Base-by-base conservation (phyloP, 2,113 vertebrate genomes). In the Orthonyx spaldingii region DNA sequence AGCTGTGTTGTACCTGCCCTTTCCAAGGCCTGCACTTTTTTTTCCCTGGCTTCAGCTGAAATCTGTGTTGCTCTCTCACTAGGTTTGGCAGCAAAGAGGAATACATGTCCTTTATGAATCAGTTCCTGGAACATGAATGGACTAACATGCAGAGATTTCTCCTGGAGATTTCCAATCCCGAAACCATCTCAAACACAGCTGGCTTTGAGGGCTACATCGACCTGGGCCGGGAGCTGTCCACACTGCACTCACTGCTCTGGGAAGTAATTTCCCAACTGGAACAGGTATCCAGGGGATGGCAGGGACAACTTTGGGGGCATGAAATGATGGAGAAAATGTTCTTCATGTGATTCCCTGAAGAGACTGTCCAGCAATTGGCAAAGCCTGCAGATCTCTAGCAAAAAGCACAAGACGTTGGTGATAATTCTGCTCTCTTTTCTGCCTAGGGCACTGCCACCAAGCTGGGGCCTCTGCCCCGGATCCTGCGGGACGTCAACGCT, bases 91-190 rank as follows among this genome's bases (percentile, higher is more conserved):
- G 99, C 98, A 99, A 99, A 92, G 99, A 99, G 74, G 99, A 99
- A 61, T 99, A 99, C 97, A 99, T 99, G 99, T 99, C 99, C 24
- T 99, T 99, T 95, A 99, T 99, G 99, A 99, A 99, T 97, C 99
- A 99, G 98, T 99, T 99, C 97, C 96, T 99, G 97, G 99, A 99
- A 91, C 99, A 99, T 0, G 99, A 99, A 89, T 99, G 99, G 99
- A 99, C 98, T 86, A 99, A 99, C 92, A 99, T 99, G 99, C 99
- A 99, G 96, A 98, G 99, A 23, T 99, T 99, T 93, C 97, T 99
- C 12, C 95, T 99, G 80, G 99, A 99, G 97, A 99, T 99, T 95
- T 99, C 99, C 53, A 99, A 99, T 93, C 99, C 99, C 0, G 99
- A 99, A 97, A 99, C 99, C 68, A 98, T 99, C 96, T 99, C 99